Evolutionary conservation across 2,888 invertebrate genomes (phyloP).

Genomic region (Acronicta psi): DNA sequence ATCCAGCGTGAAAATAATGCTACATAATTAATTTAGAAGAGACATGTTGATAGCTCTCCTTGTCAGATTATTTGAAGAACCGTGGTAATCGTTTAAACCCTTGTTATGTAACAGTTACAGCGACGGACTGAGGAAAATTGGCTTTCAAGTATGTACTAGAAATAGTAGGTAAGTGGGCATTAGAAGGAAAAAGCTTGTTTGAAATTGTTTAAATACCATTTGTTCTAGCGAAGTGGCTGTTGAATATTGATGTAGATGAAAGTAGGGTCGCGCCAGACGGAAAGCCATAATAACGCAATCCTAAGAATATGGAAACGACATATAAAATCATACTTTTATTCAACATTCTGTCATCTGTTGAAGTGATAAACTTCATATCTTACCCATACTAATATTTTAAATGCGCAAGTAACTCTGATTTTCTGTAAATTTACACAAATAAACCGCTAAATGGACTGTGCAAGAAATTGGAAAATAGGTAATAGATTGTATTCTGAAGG

Average conservation of each 20-base stretch:
- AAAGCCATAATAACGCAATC: background rate
- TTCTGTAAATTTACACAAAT: too few species aligned
- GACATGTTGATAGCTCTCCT: slow-evolving; percentile 34
- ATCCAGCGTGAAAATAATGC: slow-evolving; percentile 40
- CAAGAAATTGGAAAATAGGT: too few species aligned
- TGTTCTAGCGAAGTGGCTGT: slow-evolving; percentile 1
- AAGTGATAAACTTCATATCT: too few species aligned
- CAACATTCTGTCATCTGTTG: too few species aligned
- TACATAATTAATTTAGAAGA: slow-evolving; percentile 41
- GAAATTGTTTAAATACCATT: slow-evolving; percentile 1
- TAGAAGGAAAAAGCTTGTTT: background rate
- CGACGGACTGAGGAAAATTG: slow-evolving; percentile 31
- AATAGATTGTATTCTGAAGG: too few species aligned
- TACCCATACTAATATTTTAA: too few species aligned
- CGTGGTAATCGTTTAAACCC: slow-evolving; percentile 37
- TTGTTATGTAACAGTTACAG: slow-evolving; percentile 41
- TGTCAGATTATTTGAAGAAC: slow-evolving; percentile 41
- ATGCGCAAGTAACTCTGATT: too few species aligned
- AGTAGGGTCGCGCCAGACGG: background rate
- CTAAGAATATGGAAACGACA: background rate
- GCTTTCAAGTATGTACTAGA: slow-evolving; percentile 4
- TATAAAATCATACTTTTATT: too few species aligned
- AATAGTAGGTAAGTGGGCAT: background rate
- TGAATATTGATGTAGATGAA: slow-evolving; percentile 1
- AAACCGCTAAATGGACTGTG: too few species aligned